Evolutionary conservation across 2,113 vertebrate species (phyloP), one percentile per base, ranked within the genome.

Genomic region (Crocuta crocuta): DNA sequence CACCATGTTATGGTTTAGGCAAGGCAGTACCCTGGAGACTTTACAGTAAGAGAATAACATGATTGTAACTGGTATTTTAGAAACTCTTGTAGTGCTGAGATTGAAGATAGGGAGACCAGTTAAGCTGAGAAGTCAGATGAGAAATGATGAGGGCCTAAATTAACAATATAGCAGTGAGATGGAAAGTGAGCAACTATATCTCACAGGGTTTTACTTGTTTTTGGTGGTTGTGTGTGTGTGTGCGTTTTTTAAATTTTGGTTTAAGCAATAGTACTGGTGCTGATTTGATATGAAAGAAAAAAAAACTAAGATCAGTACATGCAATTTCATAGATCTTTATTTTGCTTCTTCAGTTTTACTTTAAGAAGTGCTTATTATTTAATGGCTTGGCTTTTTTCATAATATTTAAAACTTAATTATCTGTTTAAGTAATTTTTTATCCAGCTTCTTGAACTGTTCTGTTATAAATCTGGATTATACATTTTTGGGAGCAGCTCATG

Each of bases 321-420:
- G 66, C n/a, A 61, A 93, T 96, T 65, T 81, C 33, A 78, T 73
- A 16, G 7, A 45, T 78, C 2, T 55, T 82, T 43, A 33, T 95
- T 81, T 94, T 35, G 48, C 63, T 79, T 79, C 39, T 39, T 53
- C 83, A 76, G 9, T 81, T 93, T 71, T 74, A 33, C 43, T 93
- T 15, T 65, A 91, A 68, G 24, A 70, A 70, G 13, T 68, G 31
- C 7, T 39, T 95, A 45, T 23, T 16, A 35, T 63, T 88, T 91
- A 82, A 71, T 89, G 61, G 24, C 21, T 80, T 84, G 45, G 39
- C 7, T 94, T 50, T 58, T 91, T 53, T 68, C n/a, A 88, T 10
- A 71, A 65, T 76, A 76, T 71, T 96, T 86, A 78, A 96, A 95
- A 79, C 17, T 91, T 91, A 65, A 53, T 90, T 94, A 70, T 70